These are phyloP conservation scores for Zaprionus davidi DNA, from an alignment of 1,140 invertebrate genomes.

Conservation along the genomic window DNA sequence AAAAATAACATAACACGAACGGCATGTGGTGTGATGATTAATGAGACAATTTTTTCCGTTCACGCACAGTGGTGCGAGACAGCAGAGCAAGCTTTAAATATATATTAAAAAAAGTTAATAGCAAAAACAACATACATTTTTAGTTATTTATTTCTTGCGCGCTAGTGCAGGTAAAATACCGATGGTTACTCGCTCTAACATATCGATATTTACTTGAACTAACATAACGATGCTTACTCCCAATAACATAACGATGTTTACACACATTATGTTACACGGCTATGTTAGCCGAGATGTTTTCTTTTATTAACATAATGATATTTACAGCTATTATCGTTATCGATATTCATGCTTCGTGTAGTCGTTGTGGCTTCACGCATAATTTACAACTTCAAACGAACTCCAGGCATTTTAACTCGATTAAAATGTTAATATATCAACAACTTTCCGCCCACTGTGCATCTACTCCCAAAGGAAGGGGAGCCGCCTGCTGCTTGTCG, in stretches of 20 bases:
- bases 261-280: too few relatives aligned
- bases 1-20: conserved; percentile 26
- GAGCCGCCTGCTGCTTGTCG: conserved; percentile 39
- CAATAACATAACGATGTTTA: too few relatives aligned
- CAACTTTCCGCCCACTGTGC: conserved; percentile 16
- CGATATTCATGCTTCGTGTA: too few relatives aligned
- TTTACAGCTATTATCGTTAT: too few relatives aligned
- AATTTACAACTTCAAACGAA: neutral
- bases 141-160: neutral
- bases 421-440: neutral
- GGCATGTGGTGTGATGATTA: conserved; percentile 76
- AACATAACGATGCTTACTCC: too few relatives aligned
- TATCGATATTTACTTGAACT: too few relatives aligned
- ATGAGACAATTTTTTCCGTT: conserved; percentile 79
- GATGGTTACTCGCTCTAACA: too few relatives aligned
- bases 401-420: neutral
- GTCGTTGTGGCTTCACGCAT: neutral
- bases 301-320: too few relatives aligned
- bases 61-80: conserved; percentile 57
- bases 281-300: too few relatives aligned
- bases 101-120: neutral
- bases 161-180: too few relatives aligned
- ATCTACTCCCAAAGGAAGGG: neutral
- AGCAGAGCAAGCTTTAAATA: neutral
- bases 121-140: neutral